Percentiles rank a stretch among this genome's conserved stretches.
phyloP scores from a whole-genome alignment of 2,113 vertebrate genomes.

The Gambusia affinis region DNA sequence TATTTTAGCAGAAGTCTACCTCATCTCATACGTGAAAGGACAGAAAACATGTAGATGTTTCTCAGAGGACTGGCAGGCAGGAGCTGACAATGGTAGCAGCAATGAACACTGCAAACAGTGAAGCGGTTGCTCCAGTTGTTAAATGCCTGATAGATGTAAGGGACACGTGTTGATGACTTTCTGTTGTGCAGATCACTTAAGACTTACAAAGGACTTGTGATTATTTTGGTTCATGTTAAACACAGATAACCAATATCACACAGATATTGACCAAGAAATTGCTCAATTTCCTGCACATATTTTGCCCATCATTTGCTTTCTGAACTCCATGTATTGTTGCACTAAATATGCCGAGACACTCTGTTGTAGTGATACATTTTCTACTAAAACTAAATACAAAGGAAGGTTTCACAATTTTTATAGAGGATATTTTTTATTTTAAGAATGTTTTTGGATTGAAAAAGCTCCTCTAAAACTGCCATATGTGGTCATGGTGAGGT shows the following conservation, averaged over 20 bases:
- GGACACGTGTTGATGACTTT: background rate
- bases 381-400: background rate
- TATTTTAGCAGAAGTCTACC: background rate
- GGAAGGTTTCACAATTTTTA: background rate
- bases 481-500: background rate
- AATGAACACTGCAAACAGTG: background rate
- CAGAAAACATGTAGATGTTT: background rate
- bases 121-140: background rate
- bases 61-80: background rate
- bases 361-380: background rate
- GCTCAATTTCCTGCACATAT: too few species aligned
- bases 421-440: background rate
- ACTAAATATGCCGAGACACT: background rate
- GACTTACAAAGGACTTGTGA: too few species aligned
- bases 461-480: background rate
- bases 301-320: too few species aligned
- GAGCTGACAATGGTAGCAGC: background rate
- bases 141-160: background rate
- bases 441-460: background rate
- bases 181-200: background rate
- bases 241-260: background rate
- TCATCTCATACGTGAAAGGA: background rate
- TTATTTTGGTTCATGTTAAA: background rate
- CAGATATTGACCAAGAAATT: background rate
- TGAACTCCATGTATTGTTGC: too few species aligned